These are phyloP conservation scores for Calidris pygmaea DNA, from an alignment of 2,113 vertebrate genomes.

Conservation along the genomic window DNA sequence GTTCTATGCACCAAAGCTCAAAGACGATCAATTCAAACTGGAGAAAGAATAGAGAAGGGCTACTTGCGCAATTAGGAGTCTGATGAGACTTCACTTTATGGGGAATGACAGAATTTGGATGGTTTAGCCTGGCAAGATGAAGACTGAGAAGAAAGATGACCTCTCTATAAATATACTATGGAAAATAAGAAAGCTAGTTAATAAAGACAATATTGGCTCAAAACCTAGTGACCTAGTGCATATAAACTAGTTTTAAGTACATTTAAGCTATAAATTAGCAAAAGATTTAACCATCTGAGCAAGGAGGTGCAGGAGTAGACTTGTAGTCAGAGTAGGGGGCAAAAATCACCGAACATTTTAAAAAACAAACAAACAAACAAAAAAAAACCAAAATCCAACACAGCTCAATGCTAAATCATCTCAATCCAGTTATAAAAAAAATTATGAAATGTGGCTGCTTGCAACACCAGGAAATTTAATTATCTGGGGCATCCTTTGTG, in stretches of 20 bases:
- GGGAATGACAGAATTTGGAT: neutral
- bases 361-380: neutral
- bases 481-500: neutral
- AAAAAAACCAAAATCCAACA: neutral
- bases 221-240: neutral
- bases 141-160: neutral
- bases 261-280: neutral
- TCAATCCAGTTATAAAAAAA: neutral
- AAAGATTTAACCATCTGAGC: neutral
- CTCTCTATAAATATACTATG: neutral
- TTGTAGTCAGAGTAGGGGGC: neutral
- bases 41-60: neutral
- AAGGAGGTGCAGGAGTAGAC: neutral
- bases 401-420: neutral
- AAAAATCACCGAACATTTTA: neutral
- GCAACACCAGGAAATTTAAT: neutral
- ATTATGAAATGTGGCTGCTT: neutral
- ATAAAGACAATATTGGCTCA: neutral
- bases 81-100: neutral
- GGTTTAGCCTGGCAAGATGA: neutral
- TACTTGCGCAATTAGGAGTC: neutral
- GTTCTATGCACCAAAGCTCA: neutral
- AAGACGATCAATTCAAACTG: neutral
- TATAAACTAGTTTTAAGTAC: neutral
- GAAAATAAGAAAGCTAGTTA: neutral